Base-by-base conservation (phyloP, 2,888 invertebrate species). In the Caenorhabditis drosophilae region DNA sequence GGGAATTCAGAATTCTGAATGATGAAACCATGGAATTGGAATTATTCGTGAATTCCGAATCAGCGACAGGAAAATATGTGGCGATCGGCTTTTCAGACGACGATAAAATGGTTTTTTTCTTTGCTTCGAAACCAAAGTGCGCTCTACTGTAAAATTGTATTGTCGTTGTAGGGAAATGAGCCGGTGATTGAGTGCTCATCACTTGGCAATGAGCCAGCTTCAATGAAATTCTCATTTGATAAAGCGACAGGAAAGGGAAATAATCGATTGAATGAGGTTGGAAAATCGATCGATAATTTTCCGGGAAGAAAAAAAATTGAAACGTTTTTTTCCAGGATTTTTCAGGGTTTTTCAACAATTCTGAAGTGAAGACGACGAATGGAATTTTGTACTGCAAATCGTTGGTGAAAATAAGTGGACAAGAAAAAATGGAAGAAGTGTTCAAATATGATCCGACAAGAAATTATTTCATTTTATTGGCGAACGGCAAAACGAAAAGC, bases 11-110 rank as follows among this genome's bases (percentile, higher is more conserved):
- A 25, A 23, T 66, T 2, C 26, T 60, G 15, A 52, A 66, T 23
- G 63, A 61, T 15, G 52, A 56, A 18, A 46, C 45, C 2, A 42
- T 69, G 12, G 61, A 49, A 25, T 25, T 69, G 23, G 69, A 69
- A 50, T 31, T 69, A 27, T 56, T 63, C 20, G 55, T 64, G 34
- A 61, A 58, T 34, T 46, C 64, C 16, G 45, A 61, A 2, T 34
- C 60, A 20, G 54, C 42, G 27, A 50, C 18, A 2, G 68, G 63
- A 20, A 50, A 40, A 20, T 77, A 76, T 46, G 56, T 77, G 25
- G 75, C 75, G 3, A 58, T 77, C 25, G 77, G 76, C 7, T 76
- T 76, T 47, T 76, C 76, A 1, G 70, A 71, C 9, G 76, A 77
- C 46, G 44, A 44, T 22, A 23, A 26, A 22, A 73, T 67, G 67